These are phyloP conservation scores for Rousettus madagascariensis DNA, from an alignment of 2,797 vertebrate species.

Conservation along the genomic window DNA sequence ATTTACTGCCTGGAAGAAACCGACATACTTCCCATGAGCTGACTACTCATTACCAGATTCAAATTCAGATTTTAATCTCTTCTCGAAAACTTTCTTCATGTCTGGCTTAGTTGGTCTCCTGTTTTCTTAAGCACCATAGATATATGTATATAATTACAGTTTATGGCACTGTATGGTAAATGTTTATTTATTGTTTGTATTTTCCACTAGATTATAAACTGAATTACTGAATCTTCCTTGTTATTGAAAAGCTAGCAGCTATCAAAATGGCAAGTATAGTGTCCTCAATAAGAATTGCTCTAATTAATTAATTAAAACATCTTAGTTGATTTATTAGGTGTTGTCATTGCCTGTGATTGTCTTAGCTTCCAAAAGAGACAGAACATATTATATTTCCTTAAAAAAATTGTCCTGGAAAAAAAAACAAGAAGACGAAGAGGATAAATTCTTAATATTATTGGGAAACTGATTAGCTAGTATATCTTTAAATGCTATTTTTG, in stretches of 20 bases:
- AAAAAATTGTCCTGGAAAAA: background rate
- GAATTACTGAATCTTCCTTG: background rate
- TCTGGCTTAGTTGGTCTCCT: background rate
- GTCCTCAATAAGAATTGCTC: background rate
- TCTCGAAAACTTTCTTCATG: background rate
- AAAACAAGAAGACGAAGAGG: background rate
- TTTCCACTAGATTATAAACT: constrained; percentile 24
- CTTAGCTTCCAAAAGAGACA: background rate
- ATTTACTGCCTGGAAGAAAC: constrained; percentile 7
- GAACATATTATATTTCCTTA: background rate
- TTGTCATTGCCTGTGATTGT: background rate
- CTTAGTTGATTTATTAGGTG: background rate
- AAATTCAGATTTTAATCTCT: constrained; percentile 35
- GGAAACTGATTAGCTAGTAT: background rate
- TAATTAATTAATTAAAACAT: constrained; percentile 27
- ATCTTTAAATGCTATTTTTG: background rate
- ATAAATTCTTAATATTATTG: background rate
- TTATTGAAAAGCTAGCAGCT: background rate
- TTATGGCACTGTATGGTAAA: background rate
- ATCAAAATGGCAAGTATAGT: background rate
- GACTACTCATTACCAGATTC: background rate
- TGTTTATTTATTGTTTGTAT: background rate
- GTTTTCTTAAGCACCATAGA: background rate
- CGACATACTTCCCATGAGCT: background rate
- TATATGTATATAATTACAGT: background rate